Evolutionary conservation across 2,888 invertebrate genomes (phyloP).

Genomic region (Macaria liturata): DNA sequence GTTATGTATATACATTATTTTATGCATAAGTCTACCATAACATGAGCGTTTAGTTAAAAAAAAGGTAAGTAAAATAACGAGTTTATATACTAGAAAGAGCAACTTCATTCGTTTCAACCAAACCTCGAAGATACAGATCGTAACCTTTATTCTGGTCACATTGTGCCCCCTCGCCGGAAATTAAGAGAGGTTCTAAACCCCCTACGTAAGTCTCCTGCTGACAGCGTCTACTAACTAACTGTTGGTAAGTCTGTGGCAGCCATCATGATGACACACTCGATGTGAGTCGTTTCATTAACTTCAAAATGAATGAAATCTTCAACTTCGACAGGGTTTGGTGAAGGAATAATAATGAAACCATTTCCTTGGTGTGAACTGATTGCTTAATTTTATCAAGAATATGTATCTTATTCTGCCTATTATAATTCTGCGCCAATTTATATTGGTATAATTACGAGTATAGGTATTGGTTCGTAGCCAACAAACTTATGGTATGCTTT

Average conservation of each 20-base stretch:
- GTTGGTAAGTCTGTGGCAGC: constrained; percentile 37
- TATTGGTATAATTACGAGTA: constrained; percentile 4
- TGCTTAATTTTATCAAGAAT: constrained; percentile 9
- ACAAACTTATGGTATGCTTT: no score
- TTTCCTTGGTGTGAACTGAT: constrained; percentile 32
- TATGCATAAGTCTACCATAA: no score
- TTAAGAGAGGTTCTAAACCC: constrained; percentile 29
- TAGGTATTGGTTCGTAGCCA: background rate
- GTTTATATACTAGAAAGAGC: no score
- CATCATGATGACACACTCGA: constrained; percentile 68
- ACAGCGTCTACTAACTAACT: constrained; percentile 30
- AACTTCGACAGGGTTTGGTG: constrained; percentile 53
- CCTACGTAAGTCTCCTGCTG: constrained; percentile 28
- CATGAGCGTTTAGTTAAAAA: no score
- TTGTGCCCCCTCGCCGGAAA: constrained; percentile 29
- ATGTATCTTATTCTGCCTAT: constrained; percentile 21
- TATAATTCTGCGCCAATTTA: constrained; percentile 19
- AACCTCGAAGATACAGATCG: constrained; percentile 13
- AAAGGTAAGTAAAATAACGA: no score
- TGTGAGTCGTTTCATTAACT: constrained; percentile 73
- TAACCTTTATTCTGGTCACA: constrained; percentile 24
- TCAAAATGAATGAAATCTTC: constrained; percentile 57
- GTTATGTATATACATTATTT: no score
- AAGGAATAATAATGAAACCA: constrained; percentile 64
- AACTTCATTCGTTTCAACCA: no score